Conservation (phyloP, 2,888 invertebrate species). For the Lamellibrachia columna region DNA sequence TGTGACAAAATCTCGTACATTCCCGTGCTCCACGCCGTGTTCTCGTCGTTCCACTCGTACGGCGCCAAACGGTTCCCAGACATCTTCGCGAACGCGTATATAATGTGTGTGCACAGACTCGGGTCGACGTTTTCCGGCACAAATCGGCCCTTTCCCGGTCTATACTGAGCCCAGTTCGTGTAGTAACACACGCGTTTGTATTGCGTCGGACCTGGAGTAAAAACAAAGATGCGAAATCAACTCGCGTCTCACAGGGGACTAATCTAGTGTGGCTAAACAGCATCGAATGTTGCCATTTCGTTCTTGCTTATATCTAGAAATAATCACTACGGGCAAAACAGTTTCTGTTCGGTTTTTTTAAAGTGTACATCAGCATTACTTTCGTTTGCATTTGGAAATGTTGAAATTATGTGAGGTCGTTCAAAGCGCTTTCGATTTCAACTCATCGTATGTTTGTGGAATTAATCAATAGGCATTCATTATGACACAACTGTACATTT, state of each 20-base stretch:
- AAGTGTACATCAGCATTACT: no score
- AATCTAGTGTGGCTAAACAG: no score
- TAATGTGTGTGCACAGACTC: constrained; percentile 93
- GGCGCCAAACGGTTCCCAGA: constrained; percentile 86
- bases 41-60: constrained; percentile 48
- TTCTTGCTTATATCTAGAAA: no score
- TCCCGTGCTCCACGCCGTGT: neutral
- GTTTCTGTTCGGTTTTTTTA: no score
- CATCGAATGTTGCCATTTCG: no score
- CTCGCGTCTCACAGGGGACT: neutral
- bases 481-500: no score
- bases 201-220: neutral
- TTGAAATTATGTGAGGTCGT: no score
- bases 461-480: no score
- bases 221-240: neutral
- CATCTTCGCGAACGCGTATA: constrained; percentile 97
- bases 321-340: no score
- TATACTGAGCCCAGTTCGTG: constrained; percentile 98
- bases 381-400: no score
- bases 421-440: no score
- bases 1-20: neutral
- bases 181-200: constrained; percentile 79
- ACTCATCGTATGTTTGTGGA: no score
- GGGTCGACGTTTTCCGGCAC: constrained; percentile 89
- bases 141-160: constrained; percentile 90